Percentiles rank a stretch among this genome's conserved stretches.
Evolutionary conservation across 2,113 vertebrate species (phyloP).

Genomic region (Pristiophorus japonicus): DNA sequence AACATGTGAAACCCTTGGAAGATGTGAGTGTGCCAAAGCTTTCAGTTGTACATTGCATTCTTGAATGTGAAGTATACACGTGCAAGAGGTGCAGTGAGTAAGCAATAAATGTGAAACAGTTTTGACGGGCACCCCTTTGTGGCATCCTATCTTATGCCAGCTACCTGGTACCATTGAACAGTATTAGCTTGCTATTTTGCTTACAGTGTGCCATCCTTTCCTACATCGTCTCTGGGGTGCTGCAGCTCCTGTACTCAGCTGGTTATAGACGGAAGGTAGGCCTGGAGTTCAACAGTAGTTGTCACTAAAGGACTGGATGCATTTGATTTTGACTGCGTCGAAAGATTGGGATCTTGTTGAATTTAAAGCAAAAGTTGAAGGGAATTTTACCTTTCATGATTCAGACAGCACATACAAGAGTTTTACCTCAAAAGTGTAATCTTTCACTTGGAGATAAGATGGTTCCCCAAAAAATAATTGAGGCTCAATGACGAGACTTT

Average conservation of each 20-base stretch:
- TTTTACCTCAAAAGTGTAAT: background rate
- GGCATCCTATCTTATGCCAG: background rate
- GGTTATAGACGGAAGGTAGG: background rate
- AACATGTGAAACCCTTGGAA: background rate
- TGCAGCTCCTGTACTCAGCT: background rate
- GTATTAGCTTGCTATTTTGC: background rate
- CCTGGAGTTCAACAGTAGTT: background rate
- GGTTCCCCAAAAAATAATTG: background rate
- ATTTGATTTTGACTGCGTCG: background rate
- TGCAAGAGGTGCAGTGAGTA: background rate
- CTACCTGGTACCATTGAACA: background rate
- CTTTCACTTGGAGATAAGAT: background rate
- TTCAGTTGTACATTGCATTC: background rate
- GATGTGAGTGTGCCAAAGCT: background rate
- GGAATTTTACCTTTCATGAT: background rate
- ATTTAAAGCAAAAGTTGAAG: background rate
- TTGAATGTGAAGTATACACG: no score
- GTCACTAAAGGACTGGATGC: background rate
- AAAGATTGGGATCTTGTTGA: background rate
- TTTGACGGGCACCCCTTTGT: background rate
- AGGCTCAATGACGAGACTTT: background rate
- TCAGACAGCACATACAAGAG: background rate
- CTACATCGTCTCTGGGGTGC: background rate
- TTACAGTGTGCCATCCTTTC: background rate
- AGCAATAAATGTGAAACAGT: background rate